Conservation (phyloP, 1,140 invertebrate genomes). For the Ooceraea biroi region DNA sequence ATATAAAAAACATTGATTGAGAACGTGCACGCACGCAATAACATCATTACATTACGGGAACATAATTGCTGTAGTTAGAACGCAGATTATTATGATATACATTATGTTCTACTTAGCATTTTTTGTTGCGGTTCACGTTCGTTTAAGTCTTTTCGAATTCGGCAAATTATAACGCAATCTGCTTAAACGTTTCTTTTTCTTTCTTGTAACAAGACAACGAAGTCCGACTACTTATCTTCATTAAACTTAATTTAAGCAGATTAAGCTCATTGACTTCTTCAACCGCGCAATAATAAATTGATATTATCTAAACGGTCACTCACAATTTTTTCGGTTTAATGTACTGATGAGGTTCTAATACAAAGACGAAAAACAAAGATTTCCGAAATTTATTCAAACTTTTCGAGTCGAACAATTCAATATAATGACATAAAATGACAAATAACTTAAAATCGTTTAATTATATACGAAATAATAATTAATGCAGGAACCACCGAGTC, state of each 20-base stretch:
- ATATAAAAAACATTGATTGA: no score
- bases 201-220: no score
- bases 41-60: not conserved
- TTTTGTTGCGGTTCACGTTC: not conserved
- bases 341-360: not conserved
- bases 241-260: no score
- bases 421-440: not conserved
- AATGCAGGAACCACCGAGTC: conserved; percentile 69
- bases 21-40: conserved; percentile 7
- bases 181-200: no score
- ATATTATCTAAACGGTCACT: conserved; percentile 6
- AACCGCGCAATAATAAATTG: conserved; percentile 23
- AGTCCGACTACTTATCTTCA: no score
- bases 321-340: not conserved
- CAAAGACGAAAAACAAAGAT: not conserved
- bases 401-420: not conserved
- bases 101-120: not conserved
- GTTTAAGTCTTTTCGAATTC: conserved; percentile 1
- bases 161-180: conserved; percentile 11
- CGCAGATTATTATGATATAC: conserved; percentile 2
- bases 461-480: conserved; percentile 19
- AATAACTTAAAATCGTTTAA: not conserved
- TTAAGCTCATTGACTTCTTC: not conserved
- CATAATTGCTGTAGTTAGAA: conserved; percentile 13
- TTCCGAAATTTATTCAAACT: not conserved